Base-by-base conservation (phyloP, 1,140 invertebrate species). In the Penaeus vannamei region DNA sequence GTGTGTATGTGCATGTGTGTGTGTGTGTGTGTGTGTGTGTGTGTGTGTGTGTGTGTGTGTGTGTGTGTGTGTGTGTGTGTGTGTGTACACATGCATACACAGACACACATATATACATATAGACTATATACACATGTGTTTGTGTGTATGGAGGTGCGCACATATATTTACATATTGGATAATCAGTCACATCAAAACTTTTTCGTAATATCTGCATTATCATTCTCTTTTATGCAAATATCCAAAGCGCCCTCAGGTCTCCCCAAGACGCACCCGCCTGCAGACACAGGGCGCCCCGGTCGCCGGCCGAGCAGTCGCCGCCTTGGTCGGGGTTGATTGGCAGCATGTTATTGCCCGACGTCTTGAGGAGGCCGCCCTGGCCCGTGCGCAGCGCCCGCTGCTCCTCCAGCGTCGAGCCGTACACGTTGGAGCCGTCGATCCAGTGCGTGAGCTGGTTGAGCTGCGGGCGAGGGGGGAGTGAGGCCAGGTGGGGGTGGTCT, bases 341-440 rank as follows among this genome's bases (percentile, higher is more conserved):
- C n/a, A 91, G 86, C 32, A 89, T 32, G 80, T 86, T 86, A 53
- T 66, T 64, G 0, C 36, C 22, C 10, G 90, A 90, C 20, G 87
- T 85, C 60, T n/a, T 82, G n/a, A 91, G 62, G 14, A 91, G 89
- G 26, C 93, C 94, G 85, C 92, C 92, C 46, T 90, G 89, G 86
- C 93, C 93, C 42, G 91, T 86, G 62, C 94, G 89, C 19, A 94
- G 84, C 23, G 90, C 22, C 23, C 93, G 91, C 19, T 87, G 83
- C 59, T 91, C 91, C 82, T 95, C 94, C 62, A 94, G 93, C 0
- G 36, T 76, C 66, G 95, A 96, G 0, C 94, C 94, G 91, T 95
- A 95, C 23, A 94, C 91, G 42, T 92, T 92, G 2, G 94, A 94
- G 23, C 92, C 93, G 91, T 95, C 94, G 19, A 95, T 87, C 87